phyloP scores from a whole-genome alignment of 2,113 vertebrate genomes.

The Sitta europaea region DNA sequence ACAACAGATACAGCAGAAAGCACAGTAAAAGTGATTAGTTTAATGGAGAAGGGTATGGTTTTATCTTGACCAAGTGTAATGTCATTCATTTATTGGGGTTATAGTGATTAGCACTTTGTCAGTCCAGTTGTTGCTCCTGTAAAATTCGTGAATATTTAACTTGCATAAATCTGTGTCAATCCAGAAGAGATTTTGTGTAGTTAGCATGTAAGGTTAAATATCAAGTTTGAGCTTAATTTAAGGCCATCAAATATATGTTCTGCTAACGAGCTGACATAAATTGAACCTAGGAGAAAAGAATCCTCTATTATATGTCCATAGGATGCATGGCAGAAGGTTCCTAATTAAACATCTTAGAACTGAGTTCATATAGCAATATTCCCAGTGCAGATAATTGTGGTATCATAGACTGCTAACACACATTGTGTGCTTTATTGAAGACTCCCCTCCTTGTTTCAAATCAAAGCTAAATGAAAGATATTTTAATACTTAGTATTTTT shows the following conservation, averaged over 20 bases:
- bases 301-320: not conserved
- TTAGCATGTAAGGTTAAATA: constrained; percentile 12
- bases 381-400: not conserved
- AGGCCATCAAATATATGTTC: not conserved
- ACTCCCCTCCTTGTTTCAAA: constrained; percentile 21
- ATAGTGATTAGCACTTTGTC: not conserved
- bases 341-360: constrained; percentile 60
- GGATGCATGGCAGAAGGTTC: constrained; percentile 39
- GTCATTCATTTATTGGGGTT: not conserved
- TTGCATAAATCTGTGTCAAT: not conserved
- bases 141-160: not conserved
- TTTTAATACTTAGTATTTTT: constrained; percentile 51
- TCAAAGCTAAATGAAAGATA: constrained; percentile 48
- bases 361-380: constrained; percentile 34
- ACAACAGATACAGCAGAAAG: not conserved
- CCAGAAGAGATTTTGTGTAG: not conserved
- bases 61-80: not conserved
- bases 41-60: not conserved
- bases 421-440: not conserved
- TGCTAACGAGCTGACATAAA: constrained; percentile 10
- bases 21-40: not conserved
- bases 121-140: not conserved
- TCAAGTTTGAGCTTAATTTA: not conserved
- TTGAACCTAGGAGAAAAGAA: constrained; percentile 8
- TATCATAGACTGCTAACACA: not conserved